A percentile compares a stretch with the other conserved stretches of the same genome.
phyloP scores from a whole-genome alignment of 1,140 invertebrate species.

The Drosophila pandora region DNA sequence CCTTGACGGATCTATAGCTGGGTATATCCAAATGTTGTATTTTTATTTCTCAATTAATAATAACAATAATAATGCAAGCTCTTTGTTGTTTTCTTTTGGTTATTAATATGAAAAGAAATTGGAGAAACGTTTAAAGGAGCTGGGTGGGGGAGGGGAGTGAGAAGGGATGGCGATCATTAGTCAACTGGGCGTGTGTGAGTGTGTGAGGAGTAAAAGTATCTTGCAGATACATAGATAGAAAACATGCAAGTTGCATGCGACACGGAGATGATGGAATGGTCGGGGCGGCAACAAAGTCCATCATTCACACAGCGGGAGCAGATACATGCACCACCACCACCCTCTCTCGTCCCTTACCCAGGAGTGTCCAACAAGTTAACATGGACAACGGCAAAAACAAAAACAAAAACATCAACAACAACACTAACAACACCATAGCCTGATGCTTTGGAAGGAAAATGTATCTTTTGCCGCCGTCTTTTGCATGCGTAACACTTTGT shows the following conservation, averaged over 20 bases:
- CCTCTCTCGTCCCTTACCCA: conserved; percentile 1
- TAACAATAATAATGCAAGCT: conserved; percentile 53
- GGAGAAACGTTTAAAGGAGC: conserved; percentile 59
- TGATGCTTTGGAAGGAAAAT: conserved; percentile 49
- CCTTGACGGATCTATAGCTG: conserved; percentile 25
- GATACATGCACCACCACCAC: conserved; percentile 17
- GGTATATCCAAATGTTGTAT: neutral
- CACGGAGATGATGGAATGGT: conserved; percentile 55
- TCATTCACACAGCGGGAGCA: conserved; percentile 79
- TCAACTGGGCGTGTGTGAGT: conserved; percentile 44
- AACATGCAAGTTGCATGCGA: conserved; percentile 71
- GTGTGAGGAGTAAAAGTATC: conserved; percentile 73
- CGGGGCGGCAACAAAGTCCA: conserved; percentile 77
- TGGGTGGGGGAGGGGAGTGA: neutral
- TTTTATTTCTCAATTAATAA: conserved; percentile 46
- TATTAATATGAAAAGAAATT: conserved; percentile 76
- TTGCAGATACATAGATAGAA: conserved; percentile 76
- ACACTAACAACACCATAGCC: conserved; percentile 27
- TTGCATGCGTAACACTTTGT: conserved; percentile 82
- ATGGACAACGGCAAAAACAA: conserved; percentile 44
- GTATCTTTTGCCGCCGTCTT: conserved; percentile 73
- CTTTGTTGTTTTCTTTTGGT: conserved; percentile 23
- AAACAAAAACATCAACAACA: conserved; percentile 17
- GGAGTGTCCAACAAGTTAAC: conserved; percentile 67
- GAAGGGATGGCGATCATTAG: conserved; percentile 61